Conservation (phyloP, 2,113 vertebrate genomes). For the Thalassarche chlororhynchos region DNA sequence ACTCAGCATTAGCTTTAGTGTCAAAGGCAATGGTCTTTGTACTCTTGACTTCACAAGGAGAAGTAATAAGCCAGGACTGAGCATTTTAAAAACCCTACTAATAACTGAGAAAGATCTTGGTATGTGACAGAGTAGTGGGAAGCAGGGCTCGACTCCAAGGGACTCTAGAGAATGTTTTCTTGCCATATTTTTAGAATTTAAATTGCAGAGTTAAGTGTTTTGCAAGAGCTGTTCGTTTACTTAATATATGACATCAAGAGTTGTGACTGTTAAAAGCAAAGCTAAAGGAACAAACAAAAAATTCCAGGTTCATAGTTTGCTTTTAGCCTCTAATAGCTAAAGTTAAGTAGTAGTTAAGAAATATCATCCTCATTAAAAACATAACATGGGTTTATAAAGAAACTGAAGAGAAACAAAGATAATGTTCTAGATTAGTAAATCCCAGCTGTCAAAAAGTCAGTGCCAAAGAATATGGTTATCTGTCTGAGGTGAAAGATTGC, state of each 20-base stretch:
- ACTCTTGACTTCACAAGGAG: background rate
- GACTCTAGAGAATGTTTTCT: background rate
- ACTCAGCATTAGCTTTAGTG: background rate
- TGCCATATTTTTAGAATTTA: background rate
- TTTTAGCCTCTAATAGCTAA: background rate
- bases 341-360: background rate
- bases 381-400: background rate
- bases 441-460: background rate
- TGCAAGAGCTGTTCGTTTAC: background rate
- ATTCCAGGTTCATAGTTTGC: background rate
- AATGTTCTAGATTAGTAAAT: background rate
- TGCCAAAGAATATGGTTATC: background rate
- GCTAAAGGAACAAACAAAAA: background rate
- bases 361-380: background rate
- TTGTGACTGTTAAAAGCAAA: background rate
- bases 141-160: background rate
- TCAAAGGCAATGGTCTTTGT: background rate
- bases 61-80: background rate
- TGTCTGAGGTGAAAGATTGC: background rate
- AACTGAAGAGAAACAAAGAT: background rate
- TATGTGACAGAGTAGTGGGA: background rate
- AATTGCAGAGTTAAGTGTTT: background rate
- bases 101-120: background rate
- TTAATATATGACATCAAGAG: background rate
- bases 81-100: background rate